Base-by-base conservation (phyloP, 1,140 invertebrate genomes). In the Cecropterus lyciades region DNA sequence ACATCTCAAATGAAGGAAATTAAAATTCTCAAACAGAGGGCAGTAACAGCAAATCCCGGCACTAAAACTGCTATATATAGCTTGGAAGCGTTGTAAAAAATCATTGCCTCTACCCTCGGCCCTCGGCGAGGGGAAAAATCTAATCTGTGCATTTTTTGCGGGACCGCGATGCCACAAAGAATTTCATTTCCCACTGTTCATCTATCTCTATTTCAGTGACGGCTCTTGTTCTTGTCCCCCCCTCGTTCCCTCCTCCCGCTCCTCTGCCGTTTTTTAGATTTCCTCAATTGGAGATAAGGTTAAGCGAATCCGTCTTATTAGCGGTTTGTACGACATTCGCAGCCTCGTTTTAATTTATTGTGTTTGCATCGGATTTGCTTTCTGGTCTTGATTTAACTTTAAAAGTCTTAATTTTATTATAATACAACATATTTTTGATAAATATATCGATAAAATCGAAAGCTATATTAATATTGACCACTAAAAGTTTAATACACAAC, bases 81-180 rank as follows among this genome's bases (percentile, higher is more conserved):
- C 82, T 81, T 80, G 63, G 76, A 75, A 82, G 77, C 79, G 89
- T 89, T 90, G 87, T 92, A 92, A 92, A 92, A 92, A 92, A 91
- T 91, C 91, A 91, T 90, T 90, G 88, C 85, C 87, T 86, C 82
- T 82, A 84, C 79, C 84, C 87, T 87, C 84, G 79, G 88, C 79
- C 82, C 84, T 85, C 80, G 75, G 78, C 77, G 86, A 90, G 87
- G 87, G 89, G 89, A 92, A 92, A 91, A 92, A 92, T 93, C 92
- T 93, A 93, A 93, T 93, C 92, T 92, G 88, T 90, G 89, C 89
- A 92, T 93, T 93, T 93, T 93, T 93, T 93, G 90, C 89, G 92
- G 84, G 88, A 89, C 87, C 92, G 89, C 91, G 92, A 91, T 89
- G 87, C 90, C 92, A 92, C 92, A 92, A 93, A 92, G 92, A 93